phyloP scores from a whole-genome alignment of 2,797 vertebrate genomes.

The Betta splendens region DNA sequence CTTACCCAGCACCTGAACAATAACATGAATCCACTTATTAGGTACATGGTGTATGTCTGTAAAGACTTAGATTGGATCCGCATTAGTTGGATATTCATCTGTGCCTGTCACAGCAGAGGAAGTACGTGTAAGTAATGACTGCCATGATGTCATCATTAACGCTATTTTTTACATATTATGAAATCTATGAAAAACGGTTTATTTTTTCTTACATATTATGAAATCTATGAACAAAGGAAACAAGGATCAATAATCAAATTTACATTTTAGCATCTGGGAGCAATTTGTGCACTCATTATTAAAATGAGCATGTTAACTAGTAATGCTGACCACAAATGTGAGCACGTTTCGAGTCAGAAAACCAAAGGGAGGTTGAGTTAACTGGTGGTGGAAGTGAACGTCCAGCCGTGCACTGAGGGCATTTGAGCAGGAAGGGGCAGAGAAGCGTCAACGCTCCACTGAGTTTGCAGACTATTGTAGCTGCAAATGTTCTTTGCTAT shows the following conservation, averaged over 20 bases:
- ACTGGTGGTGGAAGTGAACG: background rate
- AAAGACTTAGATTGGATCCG: background rate
- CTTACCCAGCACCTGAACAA: slow-evolving; percentile 39
- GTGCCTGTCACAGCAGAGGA: slow-evolving; percentile 5
- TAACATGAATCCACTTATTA: slow-evolving; percentile 17
- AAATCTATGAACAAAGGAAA: too few species aligned
- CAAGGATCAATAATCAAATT: too few species aligned
- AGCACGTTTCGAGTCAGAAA: background rate
- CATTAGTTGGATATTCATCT: slow-evolving; percentile 11
- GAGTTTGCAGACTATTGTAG: background rate
- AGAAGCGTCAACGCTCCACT: slow-evolving; percentile 3
- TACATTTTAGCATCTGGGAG: background rate
- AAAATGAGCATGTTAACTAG: background rate
- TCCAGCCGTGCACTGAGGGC: slow-evolving; percentile 2
- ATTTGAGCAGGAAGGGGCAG: slow-evolving; percentile 42
- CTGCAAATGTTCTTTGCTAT: background rate
- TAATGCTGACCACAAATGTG: too few species aligned
- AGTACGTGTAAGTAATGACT: slow-evolving; percentile 6
- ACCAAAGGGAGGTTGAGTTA: background rate
- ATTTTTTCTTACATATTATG: too few species aligned
- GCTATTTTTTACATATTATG: too few species aligned
- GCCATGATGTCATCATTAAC: too few species aligned
- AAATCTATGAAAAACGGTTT: too few species aligned
- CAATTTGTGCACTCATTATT: background rate
- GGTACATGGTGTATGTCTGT: slow-evolving; percentile 23